Evolutionary conservation across 2,113 vertebrate species (phyloP), one percentile per base, ranked within the genome.

Genomic region (Tetraodon nigroviridis): DNA sequence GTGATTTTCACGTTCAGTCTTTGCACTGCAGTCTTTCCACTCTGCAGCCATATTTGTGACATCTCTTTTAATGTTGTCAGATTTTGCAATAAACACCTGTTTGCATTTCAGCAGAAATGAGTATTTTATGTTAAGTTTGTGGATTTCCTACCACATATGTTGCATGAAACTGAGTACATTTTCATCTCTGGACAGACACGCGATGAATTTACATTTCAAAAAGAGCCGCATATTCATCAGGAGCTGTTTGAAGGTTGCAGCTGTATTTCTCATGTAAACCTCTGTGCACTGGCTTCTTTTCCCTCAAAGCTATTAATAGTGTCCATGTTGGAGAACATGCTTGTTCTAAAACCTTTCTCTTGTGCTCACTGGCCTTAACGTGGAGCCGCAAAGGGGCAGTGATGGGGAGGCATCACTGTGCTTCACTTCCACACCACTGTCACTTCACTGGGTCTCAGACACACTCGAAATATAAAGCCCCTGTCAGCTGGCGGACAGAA

Each of bases 151-250:
- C 66, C 15, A 32, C 76, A 22, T 67, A 47, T 64, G 72, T 72
- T 72, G 67, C 58, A 62, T 73, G 42, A 68, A 72, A 65, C 21
- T 22, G 27, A 27, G 13, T 51, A 55, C 32, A 56, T 79, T 59
- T 71, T 61, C 18, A 19, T 22, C 59, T 55, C 7, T 40, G 15
- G 61, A 20, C 40, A 11, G 3, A 14, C 15, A 7, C 58, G 82
- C 69, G 59, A 70, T 21, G 1, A 3, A 81, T 86, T 86, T 86
- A 76, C 83, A 79, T 86, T 81, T 84, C 71, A 87, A 84, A 87
- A 69, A 46, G 55, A 69, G 64, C 52, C 32, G 51, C 61, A 61
- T 18, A 7, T 46, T 53, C 64, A 42, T 64, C 65, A 70, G 22
- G 41, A 76, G 68, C 44, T 45, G 52, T 55, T 61, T 44, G 69